A percentile compares a stretch with the other conserved stretches of the same genome.
These are phyloP conservation scores for Acanthoscelides obtectus DNA, from an alignment of 2,888 invertebrate species.

Conservation along the genomic window DNA sequence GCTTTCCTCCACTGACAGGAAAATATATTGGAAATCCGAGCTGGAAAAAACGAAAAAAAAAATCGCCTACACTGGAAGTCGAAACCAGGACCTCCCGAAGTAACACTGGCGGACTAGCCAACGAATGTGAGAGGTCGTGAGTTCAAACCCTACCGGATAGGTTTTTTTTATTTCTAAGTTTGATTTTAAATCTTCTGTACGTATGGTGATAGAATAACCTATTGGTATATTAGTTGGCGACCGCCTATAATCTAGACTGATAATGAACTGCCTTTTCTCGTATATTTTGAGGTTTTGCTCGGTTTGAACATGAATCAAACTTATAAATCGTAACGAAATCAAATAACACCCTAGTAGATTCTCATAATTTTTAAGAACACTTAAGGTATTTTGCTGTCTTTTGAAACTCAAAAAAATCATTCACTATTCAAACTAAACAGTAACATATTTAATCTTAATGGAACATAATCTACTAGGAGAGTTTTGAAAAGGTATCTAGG, in stretches of 20 bases:
- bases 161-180: no score
- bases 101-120: no score
- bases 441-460: neutral
- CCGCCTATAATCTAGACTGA: neutral
- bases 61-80: no score
- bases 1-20: no score
- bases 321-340: neutral
- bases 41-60: no score
- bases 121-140: no score
- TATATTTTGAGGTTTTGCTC: neutral
- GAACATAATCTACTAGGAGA: slow-evolving; percentile 4
- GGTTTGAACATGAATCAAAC: neutral
- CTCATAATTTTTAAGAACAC: neutral
- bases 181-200: no score
- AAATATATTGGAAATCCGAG: no score
- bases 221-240: neutral
- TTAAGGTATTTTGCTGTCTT: neutral
- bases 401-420: neutral
- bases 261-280: neutral
- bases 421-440: neutral
- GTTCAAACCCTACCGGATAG: no score
- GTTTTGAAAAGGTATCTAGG: neutral
- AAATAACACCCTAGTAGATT: neutral
- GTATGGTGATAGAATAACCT: neutral
- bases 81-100: no score